A percentile compares a stretch with the other conserved stretches of the same genome.
These are phyloP conservation scores for Columbina picui DNA, from an alignment of 2,113 vertebrate genomes.

Conservation along the genomic window DNA sequence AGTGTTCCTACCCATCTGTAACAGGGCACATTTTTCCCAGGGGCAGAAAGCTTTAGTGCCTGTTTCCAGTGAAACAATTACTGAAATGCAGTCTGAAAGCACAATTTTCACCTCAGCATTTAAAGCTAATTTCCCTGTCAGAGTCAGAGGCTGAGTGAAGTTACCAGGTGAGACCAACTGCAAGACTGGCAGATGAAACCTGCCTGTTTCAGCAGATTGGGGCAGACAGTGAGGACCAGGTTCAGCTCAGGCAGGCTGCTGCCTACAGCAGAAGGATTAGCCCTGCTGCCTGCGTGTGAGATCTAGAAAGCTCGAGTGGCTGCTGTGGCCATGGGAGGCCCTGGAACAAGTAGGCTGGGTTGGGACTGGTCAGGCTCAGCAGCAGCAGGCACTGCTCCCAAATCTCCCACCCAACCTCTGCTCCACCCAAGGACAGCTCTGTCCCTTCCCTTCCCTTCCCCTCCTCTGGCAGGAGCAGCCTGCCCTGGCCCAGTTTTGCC, in stretches of 20 bases:
- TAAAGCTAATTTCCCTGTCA: neutral
- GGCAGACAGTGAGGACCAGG: neutral
- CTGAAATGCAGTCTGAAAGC: neutral
- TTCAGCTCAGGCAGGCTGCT: neutral
- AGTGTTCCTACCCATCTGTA: neutral
- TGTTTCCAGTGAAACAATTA: neutral
- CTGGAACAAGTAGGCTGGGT: accelerated
- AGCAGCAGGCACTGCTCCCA: neutral
- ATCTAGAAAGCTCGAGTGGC: neutral
- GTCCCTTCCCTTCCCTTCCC: neutral
- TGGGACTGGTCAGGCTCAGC: neutral
- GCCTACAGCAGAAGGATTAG: neutral
- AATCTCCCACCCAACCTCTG: neutral
- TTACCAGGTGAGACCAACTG: accelerated
- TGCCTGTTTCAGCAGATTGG: neutral
- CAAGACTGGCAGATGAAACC: neutral
- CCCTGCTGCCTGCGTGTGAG: neutral
- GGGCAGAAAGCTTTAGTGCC: neutral
- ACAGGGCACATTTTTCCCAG: neutral
- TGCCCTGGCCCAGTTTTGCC: neutral
- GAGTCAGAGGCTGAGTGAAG: accelerated
- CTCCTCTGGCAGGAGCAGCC: neutral
- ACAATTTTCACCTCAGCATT: neutral
- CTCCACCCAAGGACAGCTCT: neutral
- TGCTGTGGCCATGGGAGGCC: neutral